Conservation (phyloP, 1,140 invertebrate species). For the Hyles vespertilio region DNA sequence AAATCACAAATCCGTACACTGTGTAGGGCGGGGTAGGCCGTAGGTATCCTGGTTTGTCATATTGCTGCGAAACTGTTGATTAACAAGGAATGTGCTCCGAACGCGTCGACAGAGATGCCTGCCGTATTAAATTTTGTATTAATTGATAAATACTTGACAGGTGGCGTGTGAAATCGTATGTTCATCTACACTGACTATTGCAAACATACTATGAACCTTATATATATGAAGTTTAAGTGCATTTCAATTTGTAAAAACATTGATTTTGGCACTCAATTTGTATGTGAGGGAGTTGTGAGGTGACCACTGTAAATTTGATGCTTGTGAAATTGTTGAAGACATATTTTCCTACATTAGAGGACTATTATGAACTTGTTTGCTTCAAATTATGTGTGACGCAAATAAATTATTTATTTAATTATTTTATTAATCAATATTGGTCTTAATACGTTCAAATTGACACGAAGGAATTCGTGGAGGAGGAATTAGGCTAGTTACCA, state of each 20-base stretch:
- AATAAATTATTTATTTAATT: too few species aligned
- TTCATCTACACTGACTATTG: conserved; percentile 44
- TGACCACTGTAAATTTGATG: conserved; percentile 3
- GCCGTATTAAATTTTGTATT: conserved; percentile 65
- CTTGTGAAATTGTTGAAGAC: too few species aligned
- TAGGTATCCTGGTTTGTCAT: too few species aligned
- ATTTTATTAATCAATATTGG: too few species aligned
- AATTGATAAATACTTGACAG: conserved; percentile 73
- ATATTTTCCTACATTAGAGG: too few species aligned
- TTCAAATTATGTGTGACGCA: too few species aligned
- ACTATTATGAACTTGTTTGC: not conserved
- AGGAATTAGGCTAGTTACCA: too few species aligned
- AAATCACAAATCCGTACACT: too few species aligned
- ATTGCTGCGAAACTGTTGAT: conserved; percentile 25
- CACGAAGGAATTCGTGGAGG: too few species aligned
- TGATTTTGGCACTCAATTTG: not conserved
- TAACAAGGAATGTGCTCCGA: conserved; percentile 45
- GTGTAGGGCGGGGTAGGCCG: too few species aligned
- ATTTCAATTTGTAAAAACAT: not conserved
- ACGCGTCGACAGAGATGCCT: conserved; percentile 44
- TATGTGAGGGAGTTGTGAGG: not conserved
- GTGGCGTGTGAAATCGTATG: conserved; percentile 65
- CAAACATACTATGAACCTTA: conserved; percentile 10
- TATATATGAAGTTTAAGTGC: not conserved
- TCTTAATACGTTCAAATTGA: too few species aligned